Evolutionary conservation across 2,888 invertebrate genomes (phyloP), one percentile per base, ranked within the genome.

Genomic region (Pristionchus japonicus): DNA sequence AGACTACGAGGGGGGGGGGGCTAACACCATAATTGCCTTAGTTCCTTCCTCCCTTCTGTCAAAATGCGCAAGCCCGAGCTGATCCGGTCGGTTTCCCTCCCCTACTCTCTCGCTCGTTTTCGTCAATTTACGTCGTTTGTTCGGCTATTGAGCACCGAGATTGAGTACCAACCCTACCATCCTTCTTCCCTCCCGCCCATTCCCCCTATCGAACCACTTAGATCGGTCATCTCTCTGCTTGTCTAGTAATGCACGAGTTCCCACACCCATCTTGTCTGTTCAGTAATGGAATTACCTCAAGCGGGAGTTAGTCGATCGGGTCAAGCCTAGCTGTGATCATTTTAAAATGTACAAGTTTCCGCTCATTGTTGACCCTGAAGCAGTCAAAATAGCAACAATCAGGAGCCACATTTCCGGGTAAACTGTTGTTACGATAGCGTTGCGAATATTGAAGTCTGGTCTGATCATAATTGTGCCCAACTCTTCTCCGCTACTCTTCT

Each of bases 21-120:
- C 77, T 77, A 77, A 77, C 77, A 43, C 77, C 43, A 77, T 77
- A 77, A 77, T 77, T 77, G 77, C 77, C 77, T 77, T 77, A 77
- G 77, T 77, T 77, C 77, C 77, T 40, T 47, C 77, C 77, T 67
- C 17, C 70, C 34, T n/a, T 23, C 70, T 70, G n/a, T n/a, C n/a
- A n/a, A n/a, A n/a, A n/a, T 57, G 15, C 70, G 20, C 70, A 23
- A 37, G 20, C 6, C 23, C 1, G 43, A 43, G 40, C 77, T 77
- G 77, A 77, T 77, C 77, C 77, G 77, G 77, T 77, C 70, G 70
- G 64, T 67, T 17, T 70, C 70, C 37, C 9, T 20, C 77, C 47
- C 77, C 31, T 17, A 37, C 70, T 70, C 9, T 20, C 77, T 77
- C 77, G 57, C 57, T 77, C 77, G 43, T 77, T 70, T 77, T 77